phyloP scores from a whole-genome alignment of 2,888 invertebrate species.

The Lordiphosa fenestrarum region DNA sequence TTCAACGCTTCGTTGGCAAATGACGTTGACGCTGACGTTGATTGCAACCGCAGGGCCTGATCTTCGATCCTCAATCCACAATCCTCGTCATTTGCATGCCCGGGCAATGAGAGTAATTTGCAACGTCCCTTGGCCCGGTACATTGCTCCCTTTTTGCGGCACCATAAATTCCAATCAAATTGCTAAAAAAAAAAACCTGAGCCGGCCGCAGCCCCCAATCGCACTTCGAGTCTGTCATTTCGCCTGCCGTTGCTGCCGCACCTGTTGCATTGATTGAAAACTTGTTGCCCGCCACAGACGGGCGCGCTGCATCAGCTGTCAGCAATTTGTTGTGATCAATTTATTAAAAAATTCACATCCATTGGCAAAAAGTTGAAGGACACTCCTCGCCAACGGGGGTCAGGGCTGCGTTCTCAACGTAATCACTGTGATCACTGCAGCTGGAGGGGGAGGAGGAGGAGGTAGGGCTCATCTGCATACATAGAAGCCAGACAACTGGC shows the following conservation, averaged over 20 bases:
- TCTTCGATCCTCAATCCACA: slow-evolving; percentile 3
- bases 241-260: slow-evolving; percentile 35
- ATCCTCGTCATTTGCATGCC: slow-evolving; percentile 59
- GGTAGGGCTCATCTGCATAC: slow-evolving; percentile 8
- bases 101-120: slow-evolving; percentile 61
- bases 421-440: slow-evolving; percentile 51
- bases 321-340: slow-evolving; percentile 78
- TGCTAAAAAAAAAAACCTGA: slow-evolving; percentile 27
- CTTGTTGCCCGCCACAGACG: slow-evolving; percentile 48
- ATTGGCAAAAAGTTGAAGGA: slow-evolving; percentile 49
- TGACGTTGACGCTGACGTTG: slow-evolving; percentile 61
- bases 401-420: slow-evolving; percentile 11
- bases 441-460: slow-evolving; percentile 12
- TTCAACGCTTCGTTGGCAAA: slow-evolving; percentile 66
- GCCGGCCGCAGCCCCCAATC: slow-evolving; percentile 16
- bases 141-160: slow-evolving; percentile 18
- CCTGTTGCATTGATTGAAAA: slow-evolving; percentile 73
- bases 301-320: slow-evolving; percentile 74
- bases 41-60: slow-evolving; percentile 49
- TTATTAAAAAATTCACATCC: slow-evolving; percentile 61
- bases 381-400: slow-evolving; percentile 28
- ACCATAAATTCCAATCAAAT: slow-evolving; percentile 73
- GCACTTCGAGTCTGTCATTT: slow-evolving; percentile 47
- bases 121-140: slow-evolving; percentile 15
- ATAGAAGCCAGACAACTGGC: neutral